Conservation (phyloP, 1,140 invertebrate species). For the Anastrepha obliqua region DNA sequence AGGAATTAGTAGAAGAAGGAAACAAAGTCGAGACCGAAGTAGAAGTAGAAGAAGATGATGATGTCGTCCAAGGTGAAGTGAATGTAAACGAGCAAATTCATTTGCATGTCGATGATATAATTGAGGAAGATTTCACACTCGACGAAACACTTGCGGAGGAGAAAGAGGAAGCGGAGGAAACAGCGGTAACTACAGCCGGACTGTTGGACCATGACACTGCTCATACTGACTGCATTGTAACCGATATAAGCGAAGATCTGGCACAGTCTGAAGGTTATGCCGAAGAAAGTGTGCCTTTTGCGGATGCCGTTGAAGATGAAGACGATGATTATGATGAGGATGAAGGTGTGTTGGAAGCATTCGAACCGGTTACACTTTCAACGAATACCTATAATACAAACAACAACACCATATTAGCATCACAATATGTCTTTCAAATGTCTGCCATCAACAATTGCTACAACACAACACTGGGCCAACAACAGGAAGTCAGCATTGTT, state of each 20-base stretch:
- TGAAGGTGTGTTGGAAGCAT: conserved; percentile 41
- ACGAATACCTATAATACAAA: conserved; percentile 40
- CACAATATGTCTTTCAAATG: conserved; percentile 23
- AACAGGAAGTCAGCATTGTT: conserved; percentile 6
- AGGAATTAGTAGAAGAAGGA: conserved; percentile 8
- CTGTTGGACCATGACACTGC: background rate
- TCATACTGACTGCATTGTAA: background rate
- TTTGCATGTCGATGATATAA: conserved; percentile 36
- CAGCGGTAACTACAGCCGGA: background rate
- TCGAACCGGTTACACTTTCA: conserved; percentile 25
- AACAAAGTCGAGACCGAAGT: background rate
- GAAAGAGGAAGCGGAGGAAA: background rate
- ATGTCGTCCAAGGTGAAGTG: conserved; percentile 10
- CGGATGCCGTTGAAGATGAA: background rate
- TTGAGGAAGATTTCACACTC: conserved; percentile 34
- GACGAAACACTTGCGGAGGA: conserved; percentile 12
- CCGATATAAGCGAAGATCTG: background rate
- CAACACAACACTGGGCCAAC: background rate
- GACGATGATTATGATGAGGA: conserved; percentile 18
- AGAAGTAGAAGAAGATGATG: conserved; percentile 40
- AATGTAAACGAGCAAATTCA: conserved; percentile 50
- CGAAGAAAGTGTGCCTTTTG: conserved; percentile 31
- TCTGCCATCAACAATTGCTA: conserved; percentile 8
- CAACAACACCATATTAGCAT: conserved; percentile 7
- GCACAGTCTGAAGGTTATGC: conserved; percentile 24